Conservation (phyloP, 2,797 vertebrate genomes). For the Chrysocyon brachyurus region DNA sequence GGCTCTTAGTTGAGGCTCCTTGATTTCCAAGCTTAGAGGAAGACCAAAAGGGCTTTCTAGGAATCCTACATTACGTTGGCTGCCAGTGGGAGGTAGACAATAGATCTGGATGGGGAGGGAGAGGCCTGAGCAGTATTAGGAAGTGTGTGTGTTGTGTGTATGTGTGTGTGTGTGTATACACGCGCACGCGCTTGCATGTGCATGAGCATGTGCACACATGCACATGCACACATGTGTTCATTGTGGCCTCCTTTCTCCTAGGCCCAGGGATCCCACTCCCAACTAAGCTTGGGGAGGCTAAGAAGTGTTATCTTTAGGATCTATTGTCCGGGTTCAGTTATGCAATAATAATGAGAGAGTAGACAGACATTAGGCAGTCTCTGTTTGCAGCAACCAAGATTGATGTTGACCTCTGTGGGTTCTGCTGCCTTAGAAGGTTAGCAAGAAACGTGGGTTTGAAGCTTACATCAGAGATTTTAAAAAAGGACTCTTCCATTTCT, state of each 20-base stretch:
- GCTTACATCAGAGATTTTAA: neutral
- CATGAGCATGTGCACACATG: neutral
- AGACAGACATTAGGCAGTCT: neutral
- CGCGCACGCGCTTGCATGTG: rapidly evolving
- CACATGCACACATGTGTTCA: neutral
- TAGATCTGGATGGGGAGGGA: neutral
- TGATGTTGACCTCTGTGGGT: neutral
- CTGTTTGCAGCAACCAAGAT: neutral
- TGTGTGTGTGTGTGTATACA: too few relatives aligned
- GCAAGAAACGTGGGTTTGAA: neutral
- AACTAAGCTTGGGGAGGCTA: neutral
- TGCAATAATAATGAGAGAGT: neutral
- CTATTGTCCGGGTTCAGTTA: neutral
- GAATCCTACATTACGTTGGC: neutral
- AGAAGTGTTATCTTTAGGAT: neutral
- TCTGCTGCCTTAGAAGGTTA: neutral
- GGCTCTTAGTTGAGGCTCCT: neutral
- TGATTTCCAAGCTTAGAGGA: neutral
- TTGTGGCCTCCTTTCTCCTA: neutral
- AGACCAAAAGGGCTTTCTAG: neutral
- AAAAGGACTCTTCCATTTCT: neutral
- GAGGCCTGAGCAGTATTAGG: neutral
- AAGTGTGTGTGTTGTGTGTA: neutral
- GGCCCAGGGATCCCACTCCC: neutral
- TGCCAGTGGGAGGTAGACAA: neutral